phyloP scores from a whole-genome alignment of 2,113 vertebrate species.

The Edolisoma coerulescens region DNA sequence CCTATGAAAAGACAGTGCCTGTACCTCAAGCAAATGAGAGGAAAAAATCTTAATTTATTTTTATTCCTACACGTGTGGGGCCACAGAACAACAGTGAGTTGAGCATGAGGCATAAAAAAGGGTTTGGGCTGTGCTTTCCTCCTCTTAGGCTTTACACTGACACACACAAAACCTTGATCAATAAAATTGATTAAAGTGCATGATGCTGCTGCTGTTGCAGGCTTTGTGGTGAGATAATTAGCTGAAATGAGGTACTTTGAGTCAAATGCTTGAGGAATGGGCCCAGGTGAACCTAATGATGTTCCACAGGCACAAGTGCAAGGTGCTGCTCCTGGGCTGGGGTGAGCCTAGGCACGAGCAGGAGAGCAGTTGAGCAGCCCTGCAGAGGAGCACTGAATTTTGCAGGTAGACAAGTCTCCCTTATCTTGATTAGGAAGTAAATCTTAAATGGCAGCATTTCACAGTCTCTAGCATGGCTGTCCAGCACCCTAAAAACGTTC shows the following conservation, averaged over 20 bases:
- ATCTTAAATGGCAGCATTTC: not conserved
- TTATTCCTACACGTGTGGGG: not conserved
- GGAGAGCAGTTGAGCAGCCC: not conserved
- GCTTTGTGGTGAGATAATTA: not conserved
- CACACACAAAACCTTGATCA: not conserved
- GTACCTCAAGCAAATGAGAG: not conserved
- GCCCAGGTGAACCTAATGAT: not conserved
- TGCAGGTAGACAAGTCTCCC: not conserved
- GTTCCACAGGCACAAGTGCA: not conserved
- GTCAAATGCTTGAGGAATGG: not conserved
- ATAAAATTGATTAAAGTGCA: not conserved
- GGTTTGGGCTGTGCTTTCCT: not conserved
- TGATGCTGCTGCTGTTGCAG: not conserved
- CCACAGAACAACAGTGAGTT: not conserved
- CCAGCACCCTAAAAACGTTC: not conserved
- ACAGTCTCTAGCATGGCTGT: not conserved
- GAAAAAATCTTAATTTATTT: not conserved
- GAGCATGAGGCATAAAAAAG: not conserved
- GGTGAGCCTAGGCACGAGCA: not conserved
- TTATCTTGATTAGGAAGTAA: not conserved
- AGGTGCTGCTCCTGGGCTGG: not conserved
- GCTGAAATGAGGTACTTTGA: not conserved
- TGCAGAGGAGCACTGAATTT: not conserved
- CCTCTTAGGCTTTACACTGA: not conserved
- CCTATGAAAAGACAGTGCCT: not conserved